Base-by-base conservation (phyloP, 2,113 vertebrate species). In the Petaurus breviceps region DNA sequence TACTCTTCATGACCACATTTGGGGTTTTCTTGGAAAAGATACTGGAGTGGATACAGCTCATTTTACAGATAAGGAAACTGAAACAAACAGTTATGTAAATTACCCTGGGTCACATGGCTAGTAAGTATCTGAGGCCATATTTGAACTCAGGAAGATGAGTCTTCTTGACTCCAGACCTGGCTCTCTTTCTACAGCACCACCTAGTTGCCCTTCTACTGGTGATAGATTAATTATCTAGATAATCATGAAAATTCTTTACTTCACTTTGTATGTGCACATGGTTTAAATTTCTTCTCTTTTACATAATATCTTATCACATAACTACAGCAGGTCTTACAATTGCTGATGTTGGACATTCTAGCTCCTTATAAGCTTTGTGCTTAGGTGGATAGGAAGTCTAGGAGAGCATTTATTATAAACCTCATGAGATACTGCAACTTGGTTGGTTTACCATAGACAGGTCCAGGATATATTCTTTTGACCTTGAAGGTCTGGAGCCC, bases 261-360 rank as follows among this genome's bases (percentile, higher is more conserved):
- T 92, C 47, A 3, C 57, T 50, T 26, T 90, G 92, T 8, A 28
- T 37, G 3, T 50, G 11, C 4, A 16, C 0, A 0, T n/a, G 89
- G 47, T 43, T 61, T 93, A 25, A 55, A 55, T 84, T 93, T 90
- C 91, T 92, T 90, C 91, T 91, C 51, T 10, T 95, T 94, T 91
- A 6, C 10, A 4, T 92, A 22, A 89, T 51, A 0, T 89, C 24
- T 97, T 95, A 84, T 57, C n/a, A 55, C 54, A 47, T 43, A 92
- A 43, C 0, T 51, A 91, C 0, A 94, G 51, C 0, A 68, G 47
- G 47, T 93, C 6, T 49, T 61, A 37, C 25, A 57, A 91, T 89
- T 93, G 90, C 28, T 92, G 23, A 57, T 8, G 19, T 68, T 95
- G 31, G 57, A 55, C 43, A 19, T 0, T 94, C 9, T 26, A 49